These are phyloP conservation scores for Cotesia glomerata DNA, from an alignment of 1,140 invertebrate species.

Conservation along the genomic window DNA sequence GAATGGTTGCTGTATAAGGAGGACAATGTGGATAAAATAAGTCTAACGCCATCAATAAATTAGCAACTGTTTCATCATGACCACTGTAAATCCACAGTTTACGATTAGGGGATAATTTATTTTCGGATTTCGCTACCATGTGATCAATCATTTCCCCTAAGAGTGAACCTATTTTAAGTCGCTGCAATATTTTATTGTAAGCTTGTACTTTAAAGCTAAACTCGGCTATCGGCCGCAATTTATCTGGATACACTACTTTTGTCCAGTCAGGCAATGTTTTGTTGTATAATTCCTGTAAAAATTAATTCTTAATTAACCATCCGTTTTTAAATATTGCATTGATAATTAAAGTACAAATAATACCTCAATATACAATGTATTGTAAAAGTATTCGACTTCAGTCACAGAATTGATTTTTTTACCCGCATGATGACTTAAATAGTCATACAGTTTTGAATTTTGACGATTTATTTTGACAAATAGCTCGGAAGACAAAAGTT, in stretches of 20 bases:
- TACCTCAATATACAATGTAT: slow-evolving; percentile 74
- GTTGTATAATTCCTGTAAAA: slow-evolving; percentile 68
- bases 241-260: slow-evolving; percentile 64
- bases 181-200: slow-evolving; percentile 62
- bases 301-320: background rate
- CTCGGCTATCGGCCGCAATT: slow-evolving; percentile 62
- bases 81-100: slow-evolving; percentile 79
- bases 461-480: slow-evolving; percentile 67
- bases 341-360: slow-evolving; percentile 6
- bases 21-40: slow-evolving; percentile 78
- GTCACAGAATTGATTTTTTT: slow-evolving; percentile 62
- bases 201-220: slow-evolving; percentile 64
- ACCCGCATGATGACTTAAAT: slow-evolving; percentile 69
- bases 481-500: slow-evolving; percentile 65
- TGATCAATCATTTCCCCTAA: slow-evolving; percentile 71
- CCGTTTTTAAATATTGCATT: background rate
- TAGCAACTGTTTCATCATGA: slow-evolving; percentile 84
- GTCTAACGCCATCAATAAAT: slow-evolving; percentile 74
- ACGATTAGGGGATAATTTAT: slow-evolving; percentile 59
- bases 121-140: slow-evolving; percentile 62
- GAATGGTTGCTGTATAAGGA: slow-evolving; percentile 73
- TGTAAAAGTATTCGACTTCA: slow-evolving; percentile 70
- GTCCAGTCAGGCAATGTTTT: slow-evolving; percentile 79
- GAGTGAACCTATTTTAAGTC: slow-evolving; percentile 69
- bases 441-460: slow-evolving; percentile 71